Percentiles rank a stretch among this genome's conserved stretches.
These are phyloP conservation scores for Paramormyrops kingsleyae DNA, from an alignment of 2,113 vertebrate species.

Conservation along the genomic window DNA sequence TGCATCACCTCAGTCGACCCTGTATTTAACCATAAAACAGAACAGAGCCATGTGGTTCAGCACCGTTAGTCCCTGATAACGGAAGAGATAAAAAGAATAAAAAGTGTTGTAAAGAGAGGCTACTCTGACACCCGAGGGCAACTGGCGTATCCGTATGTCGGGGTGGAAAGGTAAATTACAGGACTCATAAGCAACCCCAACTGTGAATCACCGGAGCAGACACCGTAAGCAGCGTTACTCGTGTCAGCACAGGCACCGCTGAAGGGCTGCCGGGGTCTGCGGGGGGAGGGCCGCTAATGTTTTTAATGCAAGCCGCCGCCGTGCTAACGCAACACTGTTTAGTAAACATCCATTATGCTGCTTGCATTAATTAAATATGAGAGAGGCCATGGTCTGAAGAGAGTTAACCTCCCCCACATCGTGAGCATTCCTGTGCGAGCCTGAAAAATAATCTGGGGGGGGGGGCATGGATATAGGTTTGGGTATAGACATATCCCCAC, in stretches of 20 bases:
- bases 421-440: background rate
- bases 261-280: background rate
- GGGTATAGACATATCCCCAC: background rate
- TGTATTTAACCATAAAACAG: background rate
- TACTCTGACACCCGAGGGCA: background rate
- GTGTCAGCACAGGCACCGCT: background rate
- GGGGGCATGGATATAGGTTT: background rate
- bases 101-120: background rate
- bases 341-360: background rate
- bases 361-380: slow-evolving; percentile 1
- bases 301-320: background rate
- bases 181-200: background rate
- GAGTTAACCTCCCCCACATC: background rate
- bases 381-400: background rate
- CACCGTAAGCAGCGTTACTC: background rate
- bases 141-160: background rate
- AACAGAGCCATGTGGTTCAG: background rate
- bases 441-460: background rate
- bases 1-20: background rate
- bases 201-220: background rate
- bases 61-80: background rate
- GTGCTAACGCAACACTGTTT: background rate
- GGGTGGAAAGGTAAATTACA: background rate
- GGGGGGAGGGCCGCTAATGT: background rate
- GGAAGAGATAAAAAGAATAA: background rate